Base-by-base conservation (phyloP, 2,888 invertebrate genomes). In the Nemurella pictetii region DNA sequence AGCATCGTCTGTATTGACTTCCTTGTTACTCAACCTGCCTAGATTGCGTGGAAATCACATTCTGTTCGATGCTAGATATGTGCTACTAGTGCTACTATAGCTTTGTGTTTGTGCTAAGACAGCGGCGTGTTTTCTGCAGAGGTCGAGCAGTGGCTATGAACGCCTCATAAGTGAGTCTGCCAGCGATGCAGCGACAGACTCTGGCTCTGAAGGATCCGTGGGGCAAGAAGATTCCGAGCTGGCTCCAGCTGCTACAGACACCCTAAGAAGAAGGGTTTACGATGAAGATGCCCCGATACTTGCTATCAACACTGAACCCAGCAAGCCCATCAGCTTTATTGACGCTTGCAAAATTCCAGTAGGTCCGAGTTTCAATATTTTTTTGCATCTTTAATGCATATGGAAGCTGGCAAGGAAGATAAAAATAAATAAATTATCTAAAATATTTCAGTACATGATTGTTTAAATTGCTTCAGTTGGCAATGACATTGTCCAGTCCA, bases 341-440 rank as follows among this genome's bases (percentile, higher is more conserved):
- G 94, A 93, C 85, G 98, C 98, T 35, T 91, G 97, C 0, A 91
- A 91, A 88, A 98, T 98, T 89, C 98, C 98, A 0, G 92, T 92
- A 89, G 90, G 91, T 89, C 80, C 26, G 15, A 9, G 15, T 7
- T 15, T 15, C 15, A 9, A 9, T 36, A 36, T 7, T 36, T 36
- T 7, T 15, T 36, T 7, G 15, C 9, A 36, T 7, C 7, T 36
- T 36, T 36, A 7, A 36, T 15, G 7, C 15, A 9, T 36, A 36
- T 9, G 15, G 7, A 36, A 36, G 9, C 15, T 36, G 36, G 15
- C 36, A 36, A 36, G 15, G 15, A 9, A 15, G 36, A 36, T 36
- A 36, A 15, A 36, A 36, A 36, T 36, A 36, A 36, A 36, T 7
- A 7, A 7, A 36, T 36, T 36, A 15, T n/a, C n/a, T n/a, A n/a